Evolutionary conservation across 2,113 vertebrate genomes (phyloP), one percentile per base, ranked within the genome.

Genomic region (Pelmatolapia mariae): DNA sequence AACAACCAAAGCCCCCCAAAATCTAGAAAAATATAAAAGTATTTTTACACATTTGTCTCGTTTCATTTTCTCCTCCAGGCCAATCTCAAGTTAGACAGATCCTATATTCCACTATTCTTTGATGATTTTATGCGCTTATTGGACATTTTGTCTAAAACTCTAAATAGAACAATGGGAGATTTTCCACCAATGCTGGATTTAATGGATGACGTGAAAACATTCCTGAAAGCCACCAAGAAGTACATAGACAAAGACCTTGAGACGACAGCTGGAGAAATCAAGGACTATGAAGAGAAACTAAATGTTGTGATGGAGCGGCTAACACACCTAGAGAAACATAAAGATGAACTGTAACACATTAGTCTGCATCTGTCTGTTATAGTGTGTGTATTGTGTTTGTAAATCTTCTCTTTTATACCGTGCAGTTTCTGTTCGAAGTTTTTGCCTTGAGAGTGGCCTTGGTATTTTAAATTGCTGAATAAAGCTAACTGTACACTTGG

Each of bases 101-200:
- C 6, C n/a, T 53, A 53, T 24, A 4, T 38, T 26, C n/a, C 81
- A 53, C n/a, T 36, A 18, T 0, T 83, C 6, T 18, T 7, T n/a
- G n/a, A 54, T 10, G 82, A 83, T 15, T 2, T 5, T 9, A 66
- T 3, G 36, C 6, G 0, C 7, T 12, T 83, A 8, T 3, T 83
- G 9, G 61, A 54, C 1, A 6, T 5, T 53, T 19, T 53, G 1
- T 12, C 5, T 53, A 6, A 54, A 71, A 11, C 1, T 6, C 1
- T 83, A 8, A 7, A 26, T 5, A 29, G 3, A 12, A 0, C 5
- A 1, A 4, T 13, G 5, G 15, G 2, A 12, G 24, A 81, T 81
- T 83, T 13, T 53, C 6, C 81, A 26, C 29, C 7, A 40, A 0
- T 83, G n/a, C 0, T 7, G 31, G 31, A 53, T 53, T 7, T 83